These are phyloP conservation scores for Chrysochloris asiatica DNA, from an alignment of 2,113 vertebrate species.

Conservation along the genomic window DNA sequence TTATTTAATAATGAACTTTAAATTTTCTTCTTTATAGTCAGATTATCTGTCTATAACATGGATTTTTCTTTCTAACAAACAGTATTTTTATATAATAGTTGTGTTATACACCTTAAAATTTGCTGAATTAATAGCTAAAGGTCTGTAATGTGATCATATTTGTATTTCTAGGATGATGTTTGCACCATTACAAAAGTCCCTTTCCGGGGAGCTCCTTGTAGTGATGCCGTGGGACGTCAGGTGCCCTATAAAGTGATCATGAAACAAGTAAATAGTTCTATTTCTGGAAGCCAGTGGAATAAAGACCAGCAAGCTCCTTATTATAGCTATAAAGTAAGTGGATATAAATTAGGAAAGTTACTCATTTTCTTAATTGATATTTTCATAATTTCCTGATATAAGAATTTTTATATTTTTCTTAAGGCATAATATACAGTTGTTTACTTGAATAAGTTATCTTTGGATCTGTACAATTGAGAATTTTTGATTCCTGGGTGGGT, in stretches of 20 bases:
- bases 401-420: slow-evolving; percentile 36
- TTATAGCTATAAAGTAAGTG: slow-evolving; percentile 92
- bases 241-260: slow-evolving; percentile 90
- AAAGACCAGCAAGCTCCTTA: slow-evolving; percentile 90
- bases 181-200: slow-evolving; percentile 90
- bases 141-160: not conserved
- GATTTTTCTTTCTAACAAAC: slow-evolving; percentile 25
- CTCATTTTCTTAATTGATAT: slow-evolving; percentile 16
- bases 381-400: slow-evolving; percentile 15
- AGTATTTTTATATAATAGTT: slow-evolving; percentile 8
- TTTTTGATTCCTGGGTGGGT: slow-evolving; percentile 24
- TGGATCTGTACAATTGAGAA: slow-evolving; percentile 35
- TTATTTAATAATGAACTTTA: slow-evolving; percentile 30
- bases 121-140: not conserved
- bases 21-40: slow-evolving; percentile 22
- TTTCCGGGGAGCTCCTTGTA: slow-evolving; percentile 94
- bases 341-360: not conserved
- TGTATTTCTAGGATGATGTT: slow-evolving; percentile 83
- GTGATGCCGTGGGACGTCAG: slow-evolving; percentile 92
- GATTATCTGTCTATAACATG: not conserved
- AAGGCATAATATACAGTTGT: not conserved
- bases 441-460: slow-evolving; percentile 37
- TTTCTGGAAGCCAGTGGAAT: slow-evolving; percentile 91
- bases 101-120: slow-evolving; percentile 44
- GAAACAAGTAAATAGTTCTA: slow-evolving; percentile 90